Conservation (phyloP, 2,888 invertebrate genomes). For the Rhagonycha lutea region DNA sequence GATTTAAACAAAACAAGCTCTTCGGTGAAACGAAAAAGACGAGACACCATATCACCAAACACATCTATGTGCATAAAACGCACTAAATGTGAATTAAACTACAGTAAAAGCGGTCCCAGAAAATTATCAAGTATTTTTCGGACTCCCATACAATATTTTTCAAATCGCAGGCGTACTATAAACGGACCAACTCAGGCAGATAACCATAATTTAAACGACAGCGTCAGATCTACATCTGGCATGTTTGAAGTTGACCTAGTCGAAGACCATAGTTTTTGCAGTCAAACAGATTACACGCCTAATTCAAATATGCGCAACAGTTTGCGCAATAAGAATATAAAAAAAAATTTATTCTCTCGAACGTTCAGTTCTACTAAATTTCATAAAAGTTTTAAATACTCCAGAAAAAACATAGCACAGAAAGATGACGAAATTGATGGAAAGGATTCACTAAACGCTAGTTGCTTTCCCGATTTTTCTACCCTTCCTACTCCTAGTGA, state of each 20-base stretch:
- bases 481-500: slow-evolving; percentile 39
- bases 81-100: slow-evolving; percentile 46
- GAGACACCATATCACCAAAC: slow-evolving; percentile 40
- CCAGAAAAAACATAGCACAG: slow-evolving; percentile 42
- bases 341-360: slow-evolving; percentile 49
- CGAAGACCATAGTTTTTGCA: slow-evolving; percentile 40
- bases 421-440: slow-evolving; percentile 43
- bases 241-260: slow-evolving; percentile 49
- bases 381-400: slow-evolving; percentile 39
- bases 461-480: slow-evolving; percentile 53
- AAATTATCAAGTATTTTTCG: slow-evolving; percentile 50
- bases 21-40: slow-evolving; percentile 40
- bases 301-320: slow-evolving; percentile 9
- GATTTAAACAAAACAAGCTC: slow-evolving; percentile 32
- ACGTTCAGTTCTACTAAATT: slow-evolving; percentile 53
- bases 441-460: slow-evolving; percentile 45
- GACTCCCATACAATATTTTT: slow-evolving; percentile 51
- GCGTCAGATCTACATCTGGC: slow-evolving; percentile 49
- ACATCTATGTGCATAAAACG: slow-evolving; percentile 33
- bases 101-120: slow-evolving; percentile 45
- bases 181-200: slow-evolving; percentile 41
- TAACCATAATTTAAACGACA: slow-evolving; percentile 47
- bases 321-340: slow-evolving; percentile 38
- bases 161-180: slow-evolving; percentile 50
- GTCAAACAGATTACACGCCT: background rate